Conservation (phyloP, 2,888 invertebrate genomes). For the Octodonta nipae region DNA sequence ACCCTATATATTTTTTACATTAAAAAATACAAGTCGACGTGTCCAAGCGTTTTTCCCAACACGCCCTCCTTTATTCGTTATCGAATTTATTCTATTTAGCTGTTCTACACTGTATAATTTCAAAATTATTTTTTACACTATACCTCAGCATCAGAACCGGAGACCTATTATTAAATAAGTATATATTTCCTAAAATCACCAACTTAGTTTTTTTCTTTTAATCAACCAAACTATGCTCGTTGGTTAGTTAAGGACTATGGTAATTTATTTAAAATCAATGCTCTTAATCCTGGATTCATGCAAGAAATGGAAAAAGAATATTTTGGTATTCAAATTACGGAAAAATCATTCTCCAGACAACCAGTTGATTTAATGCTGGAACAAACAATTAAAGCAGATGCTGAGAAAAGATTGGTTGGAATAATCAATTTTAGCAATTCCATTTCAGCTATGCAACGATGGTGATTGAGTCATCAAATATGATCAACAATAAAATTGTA, state of each 20-base stretch:
- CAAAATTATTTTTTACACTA: no score
- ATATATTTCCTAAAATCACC: conserved; percentile 14
- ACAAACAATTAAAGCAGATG: conserved; percentile 21
- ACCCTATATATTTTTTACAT: no score
- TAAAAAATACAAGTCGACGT: no score
- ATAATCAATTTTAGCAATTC: conserved; percentile 6
- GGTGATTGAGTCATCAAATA: conserved; percentile 10
- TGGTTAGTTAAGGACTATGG: conserved; percentile 14
- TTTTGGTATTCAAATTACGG: conserved; percentile 12
- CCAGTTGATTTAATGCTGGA: conserved; percentile 16
- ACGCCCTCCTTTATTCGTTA: no score
- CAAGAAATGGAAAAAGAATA: conserved; percentile 8
- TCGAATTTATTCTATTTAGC: no score
- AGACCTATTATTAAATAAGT: conserved; percentile 18
- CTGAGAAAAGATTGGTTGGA: conserved; percentile 11
- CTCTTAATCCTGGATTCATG: conserved; percentile 8
- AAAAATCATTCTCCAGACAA: conserved; percentile 10
- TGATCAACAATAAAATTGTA: conserved; percentile 9
- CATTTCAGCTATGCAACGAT: conserved; percentile 12
- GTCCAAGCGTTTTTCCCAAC: no score
- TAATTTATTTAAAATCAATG: conserved; percentile 9
- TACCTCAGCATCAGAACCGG: conserved; percentile 21
- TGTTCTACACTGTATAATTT: no score
- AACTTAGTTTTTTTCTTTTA: conserved; percentile 8
- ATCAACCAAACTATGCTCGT: conserved; percentile 11